Evolutionary conservation across 23 tunicate genomes (phyloP), one percentile per base, ranked within the genome.

Genomic region (Pegea sp.): DNA sequence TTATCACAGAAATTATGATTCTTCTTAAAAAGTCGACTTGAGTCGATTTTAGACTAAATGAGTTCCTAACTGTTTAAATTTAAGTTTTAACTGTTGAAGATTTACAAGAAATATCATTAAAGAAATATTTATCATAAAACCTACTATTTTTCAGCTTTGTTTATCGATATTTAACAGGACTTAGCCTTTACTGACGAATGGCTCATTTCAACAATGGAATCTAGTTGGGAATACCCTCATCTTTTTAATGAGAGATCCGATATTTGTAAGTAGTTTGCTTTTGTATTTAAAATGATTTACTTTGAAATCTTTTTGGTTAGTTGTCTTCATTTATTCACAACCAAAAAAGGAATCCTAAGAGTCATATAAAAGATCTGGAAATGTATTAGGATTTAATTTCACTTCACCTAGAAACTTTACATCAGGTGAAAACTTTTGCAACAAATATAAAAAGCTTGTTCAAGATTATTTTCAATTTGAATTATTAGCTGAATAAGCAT

Each of bases 141-240:
- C n/a, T n/a, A n/a, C n/a, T n/a, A n/a, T n/a, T n/a, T n/a, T n/a
- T n/a, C n/a, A n/a, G n/a, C n/a, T 16, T 38, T 8, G 11, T 38
- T 50, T 11, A 50, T 13, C 22, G 7, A 50, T 50, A 6, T 13
- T 26, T 56, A 54, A n/a, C 44, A 84, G 95, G 95, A 84, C 52
- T 84, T 84, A 42, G 59, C 75, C 18, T 84, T 73, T 72, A 84
- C 95, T 48, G 95, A 84, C 52, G 95, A 84, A 84, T 84, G 95
- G 95, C 95, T 52, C 95, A 84, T 67, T 84, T 84, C 42, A 84
- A 84, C 61, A 49, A 84, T 84, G 95, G 95, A 84, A 84, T 58
- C 53, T 84, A 60, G 95, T 84, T 60, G 95, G 95, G 22, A 84
- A 84, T 71, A 84, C 95, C 6, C 95, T 84, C 22, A 84, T 84